These are phyloP conservation scores for Protobothrops flavoviridis DNA, from an alignment of 2,113 vertebrate species.

Conservation along the genomic window DNA sequence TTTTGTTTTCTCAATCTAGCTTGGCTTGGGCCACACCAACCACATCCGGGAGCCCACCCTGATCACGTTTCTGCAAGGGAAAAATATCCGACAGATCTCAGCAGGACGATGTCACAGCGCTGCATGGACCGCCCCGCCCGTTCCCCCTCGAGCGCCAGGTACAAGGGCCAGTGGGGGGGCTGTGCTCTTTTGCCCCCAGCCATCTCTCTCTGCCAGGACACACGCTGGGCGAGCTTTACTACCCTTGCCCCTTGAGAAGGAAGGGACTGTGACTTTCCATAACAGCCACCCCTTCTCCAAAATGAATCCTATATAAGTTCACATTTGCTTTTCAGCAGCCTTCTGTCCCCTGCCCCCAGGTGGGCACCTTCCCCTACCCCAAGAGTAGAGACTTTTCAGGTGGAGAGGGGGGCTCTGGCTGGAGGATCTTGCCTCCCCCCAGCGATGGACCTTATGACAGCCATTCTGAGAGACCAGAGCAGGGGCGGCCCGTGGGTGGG, in stretches of 20 bases:
- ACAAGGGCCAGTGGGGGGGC: background rate
- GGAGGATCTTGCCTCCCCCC: background rate
- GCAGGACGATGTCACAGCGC: conserved; percentile 84
- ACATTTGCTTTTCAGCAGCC: background rate
- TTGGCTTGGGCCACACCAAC: conserved; percentile 83
- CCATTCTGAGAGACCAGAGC: background rate
- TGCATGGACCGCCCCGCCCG: conserved; percentile 75
- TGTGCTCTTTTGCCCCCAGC: background rate
- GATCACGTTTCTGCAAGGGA: conserved; percentile 76
- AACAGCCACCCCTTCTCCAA: background rate
- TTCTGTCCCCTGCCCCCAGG: background rate
- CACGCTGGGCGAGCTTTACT: too few relatives aligned
- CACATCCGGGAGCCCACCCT: conserved; percentile 81
- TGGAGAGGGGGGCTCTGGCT: background rate
- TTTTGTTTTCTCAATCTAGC: conserved; percentile 53
- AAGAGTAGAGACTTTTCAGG: background rate
- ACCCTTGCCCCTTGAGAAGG: background rate
- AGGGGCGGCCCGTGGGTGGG: background rate
- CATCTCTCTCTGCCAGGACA: background rate
- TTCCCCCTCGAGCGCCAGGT: conserved; percentile 76
- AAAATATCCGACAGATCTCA: conserved; percentile 77
- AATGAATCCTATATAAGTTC: background rate
- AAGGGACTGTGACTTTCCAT: rapidly evolving
- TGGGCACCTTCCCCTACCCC: background rate
- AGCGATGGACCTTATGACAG: background rate